These are phyloP conservation scores for Marmota monax DNA, from an alignment of 2,113 vertebrate species.

Conservation along the genomic window DNA sequence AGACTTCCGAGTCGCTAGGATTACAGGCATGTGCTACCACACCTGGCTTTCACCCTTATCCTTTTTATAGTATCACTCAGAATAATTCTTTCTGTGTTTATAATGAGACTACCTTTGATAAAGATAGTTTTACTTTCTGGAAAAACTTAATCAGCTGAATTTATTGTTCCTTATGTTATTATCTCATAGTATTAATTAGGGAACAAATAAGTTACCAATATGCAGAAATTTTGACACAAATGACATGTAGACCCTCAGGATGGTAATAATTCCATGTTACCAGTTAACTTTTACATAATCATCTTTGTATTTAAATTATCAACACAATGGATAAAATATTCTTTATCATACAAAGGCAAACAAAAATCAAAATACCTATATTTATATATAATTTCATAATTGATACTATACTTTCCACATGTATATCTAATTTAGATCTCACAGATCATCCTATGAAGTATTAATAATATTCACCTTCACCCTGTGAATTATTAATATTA, in stretches of 20 bases:
- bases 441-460: neutral
- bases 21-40: no score
- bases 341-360: neutral
- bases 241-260: neutral
- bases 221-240: neutral
- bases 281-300: conserved; percentile 17
- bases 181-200: neutral
- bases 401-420: neutral
- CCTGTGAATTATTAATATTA: neutral
- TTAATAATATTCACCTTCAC: neutral
- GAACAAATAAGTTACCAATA: neutral
- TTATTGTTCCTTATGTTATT: neutral
- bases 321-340: neutral
- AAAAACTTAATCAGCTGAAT: conserved; percentile 25
- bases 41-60: neutral
- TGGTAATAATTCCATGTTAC: conserved; percentile 17
- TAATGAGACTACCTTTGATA: neutral
- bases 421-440: conserved; percentile 2
- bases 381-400: neutral
- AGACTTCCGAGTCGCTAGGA: no score
- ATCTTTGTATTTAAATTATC: conserved; percentile 47
- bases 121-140: neutral
- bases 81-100: neutral
- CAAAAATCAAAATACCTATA: conserved; percentile 11
- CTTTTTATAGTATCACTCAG: neutral